Conservation (phyloP, 2,888 invertebrate genomes). For the Drosophila subsilvestris region DNA sequence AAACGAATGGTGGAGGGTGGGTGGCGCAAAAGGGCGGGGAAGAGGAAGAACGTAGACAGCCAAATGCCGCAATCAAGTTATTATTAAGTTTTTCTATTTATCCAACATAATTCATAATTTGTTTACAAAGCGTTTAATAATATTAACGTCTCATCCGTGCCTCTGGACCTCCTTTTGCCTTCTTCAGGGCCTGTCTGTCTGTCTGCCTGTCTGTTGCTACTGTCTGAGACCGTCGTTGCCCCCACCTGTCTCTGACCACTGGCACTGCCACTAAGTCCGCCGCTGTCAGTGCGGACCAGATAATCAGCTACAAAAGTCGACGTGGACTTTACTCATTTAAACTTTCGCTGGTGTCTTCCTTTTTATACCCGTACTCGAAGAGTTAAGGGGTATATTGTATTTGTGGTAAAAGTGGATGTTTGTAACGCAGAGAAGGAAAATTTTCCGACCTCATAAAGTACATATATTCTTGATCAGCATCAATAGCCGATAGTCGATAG, state of each 20-base stretch:
- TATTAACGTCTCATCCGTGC: constrained; percentile 73
- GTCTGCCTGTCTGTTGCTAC: background rate
- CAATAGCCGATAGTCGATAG: no score
- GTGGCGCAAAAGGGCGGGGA: background rate
- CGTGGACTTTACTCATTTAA: constrained; percentile 38
- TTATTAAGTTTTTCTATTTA: constrained; percentile 80
- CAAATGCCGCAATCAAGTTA: constrained; percentile 79
- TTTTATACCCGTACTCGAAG: background rate
- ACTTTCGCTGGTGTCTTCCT: constrained; percentile 18
- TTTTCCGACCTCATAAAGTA: no score
- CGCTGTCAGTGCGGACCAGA: constrained; percentile 65
- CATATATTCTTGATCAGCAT: no score
- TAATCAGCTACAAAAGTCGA: constrained; percentile 64
- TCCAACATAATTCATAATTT: constrained; percentile 78
- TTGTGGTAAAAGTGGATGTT: no score
- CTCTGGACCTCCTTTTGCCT: constrained; percentile 17
- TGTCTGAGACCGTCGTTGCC: constrained; percentile 8
- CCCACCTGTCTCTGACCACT: background rate
- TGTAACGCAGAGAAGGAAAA: no score
- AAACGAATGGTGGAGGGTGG: background rate
- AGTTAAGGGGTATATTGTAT: no score
- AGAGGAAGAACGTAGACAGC: constrained; percentile 15
- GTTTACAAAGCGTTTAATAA: constrained; percentile 78
- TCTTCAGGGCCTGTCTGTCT: background rate
- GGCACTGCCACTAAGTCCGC: constrained; percentile 34